Evolutionary conservation across 1,140 invertebrate species (phyloP).

Genomic region (Agrilus planipennis): DNA sequence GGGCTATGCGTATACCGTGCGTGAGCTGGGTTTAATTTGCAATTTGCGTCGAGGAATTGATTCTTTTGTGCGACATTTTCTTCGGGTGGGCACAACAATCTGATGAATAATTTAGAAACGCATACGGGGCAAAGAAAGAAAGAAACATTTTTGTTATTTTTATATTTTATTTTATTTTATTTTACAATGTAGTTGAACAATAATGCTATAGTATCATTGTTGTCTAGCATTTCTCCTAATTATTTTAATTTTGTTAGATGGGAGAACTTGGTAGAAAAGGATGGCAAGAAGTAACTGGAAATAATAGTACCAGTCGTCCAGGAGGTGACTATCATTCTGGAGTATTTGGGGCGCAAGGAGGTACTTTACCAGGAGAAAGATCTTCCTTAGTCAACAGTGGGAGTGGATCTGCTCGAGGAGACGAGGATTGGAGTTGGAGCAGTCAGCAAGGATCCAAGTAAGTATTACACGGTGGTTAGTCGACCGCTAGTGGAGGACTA

Average conservation of each 20-base stretch:
- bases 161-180: no score
- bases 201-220: no score
- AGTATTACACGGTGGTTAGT: slow-evolving; percentile 3
- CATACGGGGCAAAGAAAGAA: no score
- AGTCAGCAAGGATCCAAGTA: slow-evolving; percentile 31
- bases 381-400: slow-evolving; percentile 34
- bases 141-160: no score
- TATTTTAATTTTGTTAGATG: slow-evolving; percentile 47
- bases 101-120: no score
- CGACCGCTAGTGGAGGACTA: not conserved
- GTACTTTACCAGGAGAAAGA: slow-evolving; percentile 38
- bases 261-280: slow-evolving; percentile 55
- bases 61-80: no score
- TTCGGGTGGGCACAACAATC: no score
- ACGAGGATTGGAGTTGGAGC: slow-evolving; percentile 31
- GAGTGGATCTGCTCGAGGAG: slow-evolving; percentile 30
- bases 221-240: no score
- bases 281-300: slow-evolving; percentile 52
- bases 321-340: slow-evolving; percentile 28
- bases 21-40: no score
- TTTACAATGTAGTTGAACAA: no score
- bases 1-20: no score
- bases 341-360: slow-evolving; percentile 38
- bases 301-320: slow-evolving; percentile 36
- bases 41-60: no score